Evolutionary conservation across 1,140 invertebrate species (phyloP), one percentile per base, ranked within the genome.

Genomic region (Euura saliciscinereae): DNA sequence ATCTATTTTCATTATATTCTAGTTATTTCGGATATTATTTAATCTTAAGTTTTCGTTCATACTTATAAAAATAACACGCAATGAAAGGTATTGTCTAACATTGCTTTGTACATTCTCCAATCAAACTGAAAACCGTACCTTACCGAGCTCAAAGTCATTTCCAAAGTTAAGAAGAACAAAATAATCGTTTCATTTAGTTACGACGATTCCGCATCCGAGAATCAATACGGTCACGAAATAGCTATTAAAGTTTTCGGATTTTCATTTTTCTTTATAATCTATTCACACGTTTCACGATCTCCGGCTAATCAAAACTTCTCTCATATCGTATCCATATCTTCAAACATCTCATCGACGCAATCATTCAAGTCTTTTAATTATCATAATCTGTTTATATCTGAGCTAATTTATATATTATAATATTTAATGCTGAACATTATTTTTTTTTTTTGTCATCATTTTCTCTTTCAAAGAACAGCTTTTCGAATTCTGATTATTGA

Each of bases 61-160:
- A 79, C 73, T 83, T 87, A 87, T 84, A 87, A 87, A 87, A 87
- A 87, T 87, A 87, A 86, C 76, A 80, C 75, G 85, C 85, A 86
- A 87, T 85, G 85, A 80, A 77, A 84, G 84, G 76, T 28, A 78
- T 67, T 82, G 84, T 82, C 78, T 80, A 80, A 79, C 86, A 86
- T 86, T 87, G 85, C 85, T 88, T 88, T 88, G 85, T 88, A 88
- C 86, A 88, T 88, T 86, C 84, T 87, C 85, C 83, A 88, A 86
- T 86, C 75, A 86, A 86, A 86, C 75, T 73, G 72, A 80, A 84
- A 80, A 78, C 81, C 75, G 76, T 83, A 80, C 73, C 28, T 78
- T 82, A 83, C 82, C 65, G 69, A 82, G 84, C 73, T 70, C 77
- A 78, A 80, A 78, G 73, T 77, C 45, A 80, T 76, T 77, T 70